phyloP scores from a whole-genome alignment of 1,140 invertebrate species.

The Drosophila obscura region DNA sequence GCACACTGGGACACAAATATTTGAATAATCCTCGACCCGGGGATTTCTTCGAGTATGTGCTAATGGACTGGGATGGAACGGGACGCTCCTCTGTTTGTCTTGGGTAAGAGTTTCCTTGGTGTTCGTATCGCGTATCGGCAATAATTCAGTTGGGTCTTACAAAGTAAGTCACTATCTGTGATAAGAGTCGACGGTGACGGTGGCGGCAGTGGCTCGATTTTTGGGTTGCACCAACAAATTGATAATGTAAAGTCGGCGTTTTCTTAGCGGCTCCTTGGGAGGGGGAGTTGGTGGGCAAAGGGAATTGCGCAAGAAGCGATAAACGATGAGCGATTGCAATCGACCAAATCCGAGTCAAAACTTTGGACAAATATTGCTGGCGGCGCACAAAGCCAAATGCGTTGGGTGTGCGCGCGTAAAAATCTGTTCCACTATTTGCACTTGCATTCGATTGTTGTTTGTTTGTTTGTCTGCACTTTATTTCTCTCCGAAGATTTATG shows the following conservation, averaged over 20 bases:
- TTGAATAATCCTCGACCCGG: slow-evolving; percentile 43
- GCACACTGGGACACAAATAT: slow-evolving; percentile 49
- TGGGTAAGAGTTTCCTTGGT: slow-evolving; percentile 1
- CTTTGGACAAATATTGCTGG: slow-evolving; percentile 59
- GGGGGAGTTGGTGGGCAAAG: slow-evolving; percentile 29
- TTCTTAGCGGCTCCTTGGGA: slow-evolving; percentile 26
- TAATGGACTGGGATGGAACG: slow-evolving; percentile 51
- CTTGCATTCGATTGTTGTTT: slow-evolving; percentile 49
- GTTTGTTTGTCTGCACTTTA: slow-evolving; percentile 16
- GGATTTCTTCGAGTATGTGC: slow-evolving; percentile 38
- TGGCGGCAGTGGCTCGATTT: too few species aligned
- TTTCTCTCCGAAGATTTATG: slow-evolving; percentile 19
- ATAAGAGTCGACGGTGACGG: slow-evolving; percentile 48
- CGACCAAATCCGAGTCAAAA: slow-evolving; percentile 31
- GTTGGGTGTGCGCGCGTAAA: neutral
- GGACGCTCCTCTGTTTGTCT: slow-evolving; percentile 21
- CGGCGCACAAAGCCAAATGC: slow-evolving; percentile 46
- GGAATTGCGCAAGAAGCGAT: slow-evolving; percentile 54
- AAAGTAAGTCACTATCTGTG: slow-evolving; percentile 7
- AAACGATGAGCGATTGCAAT: slow-evolving; percentile 47
- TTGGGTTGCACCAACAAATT: slow-evolving; percentile 41
- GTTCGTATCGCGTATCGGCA: neutral
- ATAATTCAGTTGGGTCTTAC: too few species aligned
- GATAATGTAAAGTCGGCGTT: slow-evolving; percentile 65
- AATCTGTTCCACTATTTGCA: slow-evolving; percentile 43